Percentiles rank a stretch among this genome's conserved stretches.
Evolutionary conservation across 2,888 invertebrate genomes (phyloP).

Genomic region (Ophion costatus): DNA sequence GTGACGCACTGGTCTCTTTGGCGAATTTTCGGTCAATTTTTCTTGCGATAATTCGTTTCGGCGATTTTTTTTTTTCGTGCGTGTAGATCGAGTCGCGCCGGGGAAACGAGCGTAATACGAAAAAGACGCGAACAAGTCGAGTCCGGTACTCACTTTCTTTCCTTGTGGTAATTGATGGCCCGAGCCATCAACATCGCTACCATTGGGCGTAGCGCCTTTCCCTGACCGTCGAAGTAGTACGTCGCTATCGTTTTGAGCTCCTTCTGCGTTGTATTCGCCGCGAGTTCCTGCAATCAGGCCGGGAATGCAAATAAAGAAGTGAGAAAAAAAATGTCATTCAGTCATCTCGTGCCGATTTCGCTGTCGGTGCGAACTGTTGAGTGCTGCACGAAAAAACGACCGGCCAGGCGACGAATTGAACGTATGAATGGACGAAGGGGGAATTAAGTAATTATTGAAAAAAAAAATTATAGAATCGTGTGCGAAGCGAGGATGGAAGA

Average conservation of each 20-base stretch:
- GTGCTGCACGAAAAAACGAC: too few relatives aligned
- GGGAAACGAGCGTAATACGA: conserved; percentile 18
- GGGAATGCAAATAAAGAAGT: conserved; percentile 3
- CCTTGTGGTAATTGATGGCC: conserved; percentile 96
- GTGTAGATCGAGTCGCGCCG: neutral
- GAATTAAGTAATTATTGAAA: neutral
- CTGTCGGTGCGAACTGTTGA: too few relatives aligned
- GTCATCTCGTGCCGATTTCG: neutral
- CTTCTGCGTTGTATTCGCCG: conserved; percentile 91
- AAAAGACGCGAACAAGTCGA: conserved; percentile 39
- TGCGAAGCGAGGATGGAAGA: neutral
- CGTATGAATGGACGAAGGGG: too few relatives aligned
- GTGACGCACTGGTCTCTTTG: neutral
- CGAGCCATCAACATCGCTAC: conserved; percentile 97
- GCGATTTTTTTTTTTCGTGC: conserved; percentile 6
- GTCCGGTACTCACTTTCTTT: conserved; percentile 88
- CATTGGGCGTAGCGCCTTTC: conserved; percentile 98
- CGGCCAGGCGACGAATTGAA: too few relatives aligned
- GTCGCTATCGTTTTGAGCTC: conserved; percentile 96
- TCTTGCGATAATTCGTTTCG: neutral
- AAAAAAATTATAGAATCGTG: neutral
- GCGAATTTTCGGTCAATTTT: neutral
- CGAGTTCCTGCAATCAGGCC: conserved; percentile 86
- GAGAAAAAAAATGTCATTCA: neutral
- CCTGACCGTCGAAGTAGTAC: conserved; percentile 99